Conservation (phyloP, 1,140 invertebrate genomes). For the Rhyzopertha dominica region DNA sequence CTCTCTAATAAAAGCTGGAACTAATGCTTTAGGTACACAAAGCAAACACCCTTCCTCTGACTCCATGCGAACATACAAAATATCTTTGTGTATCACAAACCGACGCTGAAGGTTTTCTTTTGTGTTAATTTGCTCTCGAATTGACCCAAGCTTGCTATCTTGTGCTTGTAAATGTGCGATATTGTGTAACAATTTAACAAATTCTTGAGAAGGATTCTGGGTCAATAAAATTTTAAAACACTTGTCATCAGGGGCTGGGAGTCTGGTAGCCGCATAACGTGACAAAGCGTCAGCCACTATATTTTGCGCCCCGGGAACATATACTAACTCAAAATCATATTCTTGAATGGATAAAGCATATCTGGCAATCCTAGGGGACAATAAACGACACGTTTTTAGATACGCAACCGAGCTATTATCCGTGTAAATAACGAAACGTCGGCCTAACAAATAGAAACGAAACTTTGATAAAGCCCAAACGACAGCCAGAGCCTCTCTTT, state of each 20-base stretch:
- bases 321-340: slow-evolving; percentile 3
- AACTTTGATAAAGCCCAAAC: too few species aligned
- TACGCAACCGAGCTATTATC: slow-evolving; percentile 3
- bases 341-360: slow-evolving; percentile 7
- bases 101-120: too few species aligned
- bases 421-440: not conserved
- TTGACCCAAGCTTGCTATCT: too few species aligned
- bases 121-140: too few species aligned
- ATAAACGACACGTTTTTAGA: slow-evolving; percentile 3
- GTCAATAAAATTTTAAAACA: not conserved
- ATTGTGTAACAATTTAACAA: too few species aligned
- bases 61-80: not conserved
- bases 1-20: not conserved
- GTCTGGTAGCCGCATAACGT: slow-evolving; percentile 1
- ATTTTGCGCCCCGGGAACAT: slow-evolving; percentile 1
- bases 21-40: not conserved
- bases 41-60: slow-evolving; percentile 5
- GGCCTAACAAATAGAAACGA: too few species aligned
- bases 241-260: not conserved
- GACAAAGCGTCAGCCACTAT: slow-evolving; percentile 3
- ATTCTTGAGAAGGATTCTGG: not conserved
- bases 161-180: too few species aligned
- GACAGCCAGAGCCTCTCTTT: too few species aligned
- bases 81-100: not conserved
- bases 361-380: slow-evolving; percentile 1